These are phyloP conservation scores for Pygocentrus nattereri DNA, from an alignment of 2,797 vertebrate genomes.

Conservation along the genomic window DNA sequence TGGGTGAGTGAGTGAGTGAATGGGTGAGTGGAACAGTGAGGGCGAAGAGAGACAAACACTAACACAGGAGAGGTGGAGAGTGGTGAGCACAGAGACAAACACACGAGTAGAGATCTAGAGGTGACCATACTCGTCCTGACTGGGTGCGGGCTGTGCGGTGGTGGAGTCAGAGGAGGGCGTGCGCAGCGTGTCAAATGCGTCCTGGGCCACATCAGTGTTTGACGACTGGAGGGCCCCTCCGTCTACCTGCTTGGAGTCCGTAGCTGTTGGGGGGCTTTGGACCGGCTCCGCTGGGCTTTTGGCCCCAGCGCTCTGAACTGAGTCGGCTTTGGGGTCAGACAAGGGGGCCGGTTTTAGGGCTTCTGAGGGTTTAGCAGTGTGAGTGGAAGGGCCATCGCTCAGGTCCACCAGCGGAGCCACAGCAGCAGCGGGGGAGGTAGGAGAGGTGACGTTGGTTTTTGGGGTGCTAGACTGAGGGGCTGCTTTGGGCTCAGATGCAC, in stretches of 20 bases:
- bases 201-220: constrained; percentile 88
- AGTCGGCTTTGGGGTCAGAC: constrained; percentile 66
- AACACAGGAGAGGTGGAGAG: constrained; percentile 48
- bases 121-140: constrained; percentile 94
- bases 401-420: constrained; percentile 94
- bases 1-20: constrained; percentile 45
- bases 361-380: constrained; percentile 71
- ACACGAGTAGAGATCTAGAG: constrained; percentile 73
- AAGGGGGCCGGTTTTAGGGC: constrained; percentile 63
- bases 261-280: constrained; percentile 68
- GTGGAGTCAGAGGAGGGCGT: constrained; percentile 76
- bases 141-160: constrained; percentile 79
- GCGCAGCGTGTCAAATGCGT: constrained; percentile 84
- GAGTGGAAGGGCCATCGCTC: constrained; percentile 83
- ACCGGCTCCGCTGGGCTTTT: constrained; percentile 64
- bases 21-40: neutral
- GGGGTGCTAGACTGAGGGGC: constrained; percentile 66
- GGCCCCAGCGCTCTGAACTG: constrained; percentile 66
- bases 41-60: constrained; percentile 40
- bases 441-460: constrained; percentile 71
- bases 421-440: constrained; percentile 66
- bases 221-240: constrained; percentile 87
- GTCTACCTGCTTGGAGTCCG: constrained; percentile 94
- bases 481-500: constrained; percentile 77
- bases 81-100: constrained; percentile 59